Evolutionary conservation across 1,140 invertebrate genomes (phyloP), one percentile per base, ranked within the genome.

Genomic region (Chlorops oryzae): DNA sequence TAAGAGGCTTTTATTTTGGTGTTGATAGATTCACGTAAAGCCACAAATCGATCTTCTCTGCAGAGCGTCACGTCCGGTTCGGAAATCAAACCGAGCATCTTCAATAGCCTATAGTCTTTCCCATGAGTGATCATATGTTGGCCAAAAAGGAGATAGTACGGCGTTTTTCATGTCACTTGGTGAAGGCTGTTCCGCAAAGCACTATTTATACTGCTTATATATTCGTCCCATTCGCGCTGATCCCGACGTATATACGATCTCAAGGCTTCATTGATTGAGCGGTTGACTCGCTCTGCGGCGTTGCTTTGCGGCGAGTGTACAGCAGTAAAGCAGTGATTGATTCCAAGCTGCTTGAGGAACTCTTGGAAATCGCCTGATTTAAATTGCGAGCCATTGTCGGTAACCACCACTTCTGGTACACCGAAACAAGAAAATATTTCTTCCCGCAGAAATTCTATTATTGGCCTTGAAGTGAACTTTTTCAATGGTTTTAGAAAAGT

Each of bases 341-440:
- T 40, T 2, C 43, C 50, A 7, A 13, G 37, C 5, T 24, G 2
- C 2, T 9, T 43, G 5, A 55, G 23, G 23, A 55, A 42, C n/a
- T 27, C 39, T 9, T 41, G 22, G 20, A 45, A 25, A 3, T 41
- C n/a, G 12, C 46, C 28, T 5, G 53, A 18, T n/a, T 45, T 49
- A 35, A 53, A 55, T 45, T 52, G 50, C 4, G 25, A 21, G 17
- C 50, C 50, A 21, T 52, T 56, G 20, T 56, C 51, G 12, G 32
- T 46, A 3, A 53, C 32, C 6, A 46, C 35, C 6, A 35, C 18
- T 35, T 52, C 42, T 17, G 55, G 55, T 4, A 46, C 27, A 5
- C 43, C 53, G 35, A 32, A 55, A 15, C 27, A 15, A 21, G 17
- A 23, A 18, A 55, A 42, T 2, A 55, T 37, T 13, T 52, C 18